Evolutionary conservation across 2,113 vertebrate species (phyloP).

Genomic region (Ancistrus triradiatus): DNA sequence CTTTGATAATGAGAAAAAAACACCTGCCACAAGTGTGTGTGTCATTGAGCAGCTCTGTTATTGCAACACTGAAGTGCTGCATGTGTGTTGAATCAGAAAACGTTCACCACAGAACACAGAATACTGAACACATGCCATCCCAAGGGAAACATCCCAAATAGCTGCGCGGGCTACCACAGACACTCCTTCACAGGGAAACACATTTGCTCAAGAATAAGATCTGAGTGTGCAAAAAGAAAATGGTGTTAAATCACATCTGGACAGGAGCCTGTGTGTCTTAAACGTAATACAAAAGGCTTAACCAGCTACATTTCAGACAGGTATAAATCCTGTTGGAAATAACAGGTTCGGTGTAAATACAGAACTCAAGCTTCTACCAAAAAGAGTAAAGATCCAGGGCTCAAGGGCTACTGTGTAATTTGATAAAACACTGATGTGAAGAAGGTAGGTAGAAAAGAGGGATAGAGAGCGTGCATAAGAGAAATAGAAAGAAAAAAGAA

Average conservation of each 20-base stretch:
- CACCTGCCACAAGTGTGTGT: too few species aligned
- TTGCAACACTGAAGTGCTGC: slow-evolving; percentile 10
- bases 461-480: slow-evolving; percentile 56
- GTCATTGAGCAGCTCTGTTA: slow-evolving; percentile 20
- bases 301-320: too few species aligned
- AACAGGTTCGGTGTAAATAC: slow-evolving; percentile 27
- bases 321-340: slow-evolving; percentile 13
- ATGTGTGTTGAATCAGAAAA: slow-evolving; percentile 36
- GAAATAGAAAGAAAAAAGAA: slow-evolving; percentile 52
- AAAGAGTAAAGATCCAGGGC: slow-evolving; percentile 52
- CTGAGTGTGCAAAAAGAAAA: too few species aligned
- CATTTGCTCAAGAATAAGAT: neutral
- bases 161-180: slow-evolving; percentile 24
- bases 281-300: too few species aligned
- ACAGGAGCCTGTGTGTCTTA: too few species aligned
- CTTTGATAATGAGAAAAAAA: neutral
- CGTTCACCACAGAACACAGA: slow-evolving; percentile 30
- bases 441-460: slow-evolving; percentile 55
- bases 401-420: slow-evolving; percentile 73
- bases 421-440: slow-evolving; percentile 68
- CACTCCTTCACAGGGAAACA: slow-evolving; percentile 26
- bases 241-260: too few species aligned
- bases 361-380: slow-evolving; percentile 46
- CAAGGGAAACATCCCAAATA: slow-evolving; percentile 33
- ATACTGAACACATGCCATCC: slow-evolving; percentile 30